These are phyloP conservation scores for Megalonaias nervosa DNA, from an alignment of 1,140 invertebrate genomes.

Conservation along the genomic window DNA sequence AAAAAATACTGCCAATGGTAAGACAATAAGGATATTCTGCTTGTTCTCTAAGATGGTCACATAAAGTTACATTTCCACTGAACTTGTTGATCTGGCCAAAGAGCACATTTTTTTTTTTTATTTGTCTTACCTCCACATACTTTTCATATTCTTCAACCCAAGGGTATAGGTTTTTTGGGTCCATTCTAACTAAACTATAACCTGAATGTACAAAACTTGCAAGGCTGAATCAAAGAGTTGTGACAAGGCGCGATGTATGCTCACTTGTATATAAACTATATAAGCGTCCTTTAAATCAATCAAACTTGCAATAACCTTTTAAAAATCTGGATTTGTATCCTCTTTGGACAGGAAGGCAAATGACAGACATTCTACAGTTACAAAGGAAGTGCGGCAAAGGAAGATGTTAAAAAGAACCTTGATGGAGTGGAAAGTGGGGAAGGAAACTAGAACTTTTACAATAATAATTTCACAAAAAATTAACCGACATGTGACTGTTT, in stretches of 20 bases:
- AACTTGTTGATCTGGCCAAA: background rate
- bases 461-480: no score
- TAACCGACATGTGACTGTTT: background rate
- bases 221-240: background rate
- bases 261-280: background rate
- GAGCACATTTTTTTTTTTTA: constrained; percentile 3
- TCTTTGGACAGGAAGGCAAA: background rate
- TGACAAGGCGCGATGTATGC: background rate
- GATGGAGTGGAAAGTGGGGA: background rate
- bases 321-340: background rate
- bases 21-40: background rate
- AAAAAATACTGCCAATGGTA: no score
- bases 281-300: background rate
- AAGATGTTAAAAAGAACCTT: background rate
- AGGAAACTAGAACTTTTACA: no score
- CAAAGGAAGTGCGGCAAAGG: background rate
- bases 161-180: background rate
- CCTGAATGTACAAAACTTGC: background rate
- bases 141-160: background rate
- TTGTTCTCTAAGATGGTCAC: constrained; percentile 12
- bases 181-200: background rate
- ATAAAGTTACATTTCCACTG: constrained; percentile 10
- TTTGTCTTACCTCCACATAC: background rate
- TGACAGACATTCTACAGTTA: background rate
- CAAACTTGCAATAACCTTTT: background rate